Evolutionary conservation across 2,797 vertebrate genomes (phyloP), one percentile per base, ranked within the genome.

Genomic region (Tolypeutes matacus): DNA sequence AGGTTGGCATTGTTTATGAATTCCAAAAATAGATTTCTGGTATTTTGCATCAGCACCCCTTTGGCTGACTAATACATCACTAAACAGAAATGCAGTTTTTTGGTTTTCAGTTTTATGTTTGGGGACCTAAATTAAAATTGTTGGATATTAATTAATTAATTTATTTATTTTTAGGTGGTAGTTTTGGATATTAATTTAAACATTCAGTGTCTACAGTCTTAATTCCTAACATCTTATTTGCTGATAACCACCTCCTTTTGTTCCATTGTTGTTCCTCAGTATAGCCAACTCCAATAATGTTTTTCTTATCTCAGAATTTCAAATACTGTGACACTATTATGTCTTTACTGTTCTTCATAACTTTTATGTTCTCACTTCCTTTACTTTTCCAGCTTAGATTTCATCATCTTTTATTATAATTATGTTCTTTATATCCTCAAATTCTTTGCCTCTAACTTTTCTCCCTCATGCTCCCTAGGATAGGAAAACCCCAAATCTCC

Each of bases 61-160:
- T 39, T 39, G 39, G 39, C 39, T 4, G 39, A 39, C 39, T 39
- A 39, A 39, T 39, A 39, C 65, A 49, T 53, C 42, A 65, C 58
- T 93, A 80, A 84, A 65, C 73, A 67, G 42, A 92, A 77, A 73
- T 77, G 18, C 1, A 73, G 23, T 13, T 69, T 93, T 73, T 64
- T 72, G 42, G 15, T 76, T 91, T 82, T 93, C 9, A 75, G 23
- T 75, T 94, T 64, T 72, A 49, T 69, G 31, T 86, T 94, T 91
- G 34, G 31, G 21, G 29, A 85, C 18, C 27, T 49, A 86, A 76
- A 72, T 92, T 2, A 34, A 77, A 49, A 73, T 72, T 67, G 36
- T 92, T 67, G 2, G 27, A 36, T 89, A 60, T n/a, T 83, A n/a
- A 65, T 89, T 92, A 39, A 39, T 39, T 39, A n/a, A n/a, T n/a